phyloP scores from a whole-genome alignment of 2,888 invertebrate genomes.

The Pheosia tremula region DNA sequence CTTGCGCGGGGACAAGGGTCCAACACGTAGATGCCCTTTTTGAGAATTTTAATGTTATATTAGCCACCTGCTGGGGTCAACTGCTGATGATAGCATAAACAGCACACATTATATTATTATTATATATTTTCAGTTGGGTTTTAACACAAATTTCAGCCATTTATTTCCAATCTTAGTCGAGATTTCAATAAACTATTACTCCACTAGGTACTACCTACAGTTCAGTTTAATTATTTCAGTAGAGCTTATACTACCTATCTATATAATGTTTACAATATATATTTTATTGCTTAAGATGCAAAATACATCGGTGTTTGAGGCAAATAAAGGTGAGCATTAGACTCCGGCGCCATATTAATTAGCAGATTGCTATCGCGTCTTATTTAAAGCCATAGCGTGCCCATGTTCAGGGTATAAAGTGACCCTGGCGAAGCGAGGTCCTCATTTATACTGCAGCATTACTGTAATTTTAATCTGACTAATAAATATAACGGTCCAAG shows the following conservation, averaged over 20 bases:
- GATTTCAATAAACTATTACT: not conserved
- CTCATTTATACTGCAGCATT: conserved; percentile 23
- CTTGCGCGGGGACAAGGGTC: no score
- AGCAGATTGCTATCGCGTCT: conserved; percentile 49
- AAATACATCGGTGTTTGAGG: conserved; percentile 5
- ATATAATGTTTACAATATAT: conserved; percentile 3
- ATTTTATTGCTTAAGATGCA: conserved; percentile 2
- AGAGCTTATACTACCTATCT: not conserved
- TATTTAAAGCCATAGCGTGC: conserved; percentile 43
- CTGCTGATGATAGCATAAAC: no score
- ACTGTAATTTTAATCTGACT: conserved; percentile 6
- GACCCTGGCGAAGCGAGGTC: conserved; percentile 30
- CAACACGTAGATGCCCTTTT: no score
- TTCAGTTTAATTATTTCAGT: not conserved
- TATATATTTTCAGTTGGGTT: no score
- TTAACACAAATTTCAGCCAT: no score
- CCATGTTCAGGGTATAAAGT: conserved; percentile 27
- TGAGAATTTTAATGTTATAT: no score
- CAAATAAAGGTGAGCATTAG: conserved; percentile 39
- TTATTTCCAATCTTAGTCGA: not conserved
- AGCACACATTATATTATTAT: no score
- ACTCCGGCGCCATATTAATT: conserved; percentile 56
- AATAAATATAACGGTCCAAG: not conserved
- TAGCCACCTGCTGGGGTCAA: no score
- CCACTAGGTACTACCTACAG: no score